Evolutionary conservation across 2,888 invertebrate species (phyloP).

Genomic region (Trypoxylon attenuatum): DNA sequence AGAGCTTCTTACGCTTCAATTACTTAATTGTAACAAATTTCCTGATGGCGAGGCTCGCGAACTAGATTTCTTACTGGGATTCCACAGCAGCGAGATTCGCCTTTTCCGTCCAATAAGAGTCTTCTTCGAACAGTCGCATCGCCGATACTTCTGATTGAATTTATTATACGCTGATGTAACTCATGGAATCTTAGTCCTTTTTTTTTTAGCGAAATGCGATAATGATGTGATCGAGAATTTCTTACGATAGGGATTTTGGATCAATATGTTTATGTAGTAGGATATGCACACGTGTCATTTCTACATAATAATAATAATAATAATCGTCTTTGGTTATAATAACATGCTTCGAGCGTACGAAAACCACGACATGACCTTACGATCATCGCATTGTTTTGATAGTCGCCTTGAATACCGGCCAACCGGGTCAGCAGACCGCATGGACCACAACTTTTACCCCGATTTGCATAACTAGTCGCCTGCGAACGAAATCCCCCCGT

Average conservation of each 20-base stretch:
- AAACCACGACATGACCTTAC: background rate
- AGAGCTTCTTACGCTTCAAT: slow-evolving; percentile 34
- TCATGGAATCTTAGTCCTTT: background rate
- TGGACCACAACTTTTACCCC: background rate
- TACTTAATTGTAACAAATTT: slow-evolving; percentile 62
- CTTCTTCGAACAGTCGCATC: background rate
- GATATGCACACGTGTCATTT: too few relatives aligned
- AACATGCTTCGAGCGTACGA: too few relatives aligned
- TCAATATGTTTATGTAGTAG: too few relatives aligned
- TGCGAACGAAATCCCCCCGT: too few relatives aligned
- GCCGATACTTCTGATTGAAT: background rate
- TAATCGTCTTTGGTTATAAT: too few relatives aligned
- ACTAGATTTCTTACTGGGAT: slow-evolving; percentile 37
- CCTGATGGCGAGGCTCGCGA: slow-evolving; percentile 37
- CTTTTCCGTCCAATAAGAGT: background rate
- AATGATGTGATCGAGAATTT: background rate
- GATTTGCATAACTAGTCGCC: slow-evolving; percentile 24
- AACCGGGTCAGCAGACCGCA: background rate
- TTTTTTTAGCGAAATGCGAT: background rate
- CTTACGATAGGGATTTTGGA: too few relatives aligned
- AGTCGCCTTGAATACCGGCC: background rate
- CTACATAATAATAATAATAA: too few relatives aligned
- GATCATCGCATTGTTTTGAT: background rate
- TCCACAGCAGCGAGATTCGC: too few relatives aligned
- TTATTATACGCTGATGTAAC: background rate